Base-by-base conservation (phyloP, 2,113 vertebrate species). In the Hydrolagus affinis region DNA sequence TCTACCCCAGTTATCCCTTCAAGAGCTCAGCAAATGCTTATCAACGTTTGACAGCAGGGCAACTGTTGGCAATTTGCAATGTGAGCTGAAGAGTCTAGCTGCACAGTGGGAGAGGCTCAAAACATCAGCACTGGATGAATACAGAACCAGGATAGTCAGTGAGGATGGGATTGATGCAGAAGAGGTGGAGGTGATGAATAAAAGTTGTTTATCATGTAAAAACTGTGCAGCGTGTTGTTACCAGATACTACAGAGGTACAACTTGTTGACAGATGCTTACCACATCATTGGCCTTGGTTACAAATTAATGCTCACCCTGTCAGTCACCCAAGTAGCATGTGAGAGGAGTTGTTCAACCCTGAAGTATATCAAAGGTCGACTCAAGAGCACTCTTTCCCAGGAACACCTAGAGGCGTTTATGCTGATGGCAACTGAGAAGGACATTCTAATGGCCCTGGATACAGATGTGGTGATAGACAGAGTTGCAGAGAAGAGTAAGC, bases 221-320 rank as follows among this genome's bases (percentile, higher is more conserved):
- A 68, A 86, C 10, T 88, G 85, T 32, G 44, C 75, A 86, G n/a
- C 74, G 23, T 66, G 73, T 25, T 86, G 66, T 69, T 87, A 19
- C 25, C 23, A 85, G 23, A 85, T 86, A 69, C 85, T 87, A 11
- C 23, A 60, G 56, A 88, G 88, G 87, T 89, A 86, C 11, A 88
- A 86, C 87, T 86, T 12, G 86, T 88, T 85, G 86, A 88, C 8
- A 87, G 86, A 86, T 73, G 87, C 85, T 10, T 85, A 88, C 59
- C 85, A 85, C 8, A 30, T 87, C 9, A 23, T 86, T 72, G 76
- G 62, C 3, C 56, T 86, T 25, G 86, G 73, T 14, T 87, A 86
- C 71, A 88, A 85, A 17, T 87, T 73, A 23, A 14, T 88, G 11
- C 86, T 88, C 3, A 86, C 87, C 11, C 85, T 87, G 8, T 86